Evolutionary conservation across 2,797 vertebrate species (phyloP).

Genomic region (Trichosurus vulpecula): DNA sequence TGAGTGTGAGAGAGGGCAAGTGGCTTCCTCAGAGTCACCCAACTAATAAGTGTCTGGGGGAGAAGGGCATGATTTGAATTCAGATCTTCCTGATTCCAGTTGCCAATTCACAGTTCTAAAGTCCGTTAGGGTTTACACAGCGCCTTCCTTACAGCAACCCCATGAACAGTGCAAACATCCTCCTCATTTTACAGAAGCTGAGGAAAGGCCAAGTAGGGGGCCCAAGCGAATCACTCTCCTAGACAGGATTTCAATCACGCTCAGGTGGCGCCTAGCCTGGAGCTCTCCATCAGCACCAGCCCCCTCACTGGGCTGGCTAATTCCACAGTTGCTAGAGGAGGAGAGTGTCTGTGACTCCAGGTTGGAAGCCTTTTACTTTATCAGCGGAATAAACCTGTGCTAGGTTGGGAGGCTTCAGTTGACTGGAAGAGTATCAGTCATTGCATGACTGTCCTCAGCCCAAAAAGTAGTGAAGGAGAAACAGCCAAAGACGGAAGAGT

Average conservation of each 20-base stretch:
- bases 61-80: background rate
- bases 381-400: background rate
- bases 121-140: background rate
- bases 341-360: background rate
- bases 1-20: background rate
- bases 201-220: background rate
- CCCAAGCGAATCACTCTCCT: background rate
- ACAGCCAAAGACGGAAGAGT: background rate
- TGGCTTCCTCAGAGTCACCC: background rate
- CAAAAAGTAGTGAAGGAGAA: background rate
- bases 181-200: background rate
- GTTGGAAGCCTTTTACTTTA: background rate
- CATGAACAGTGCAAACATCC: background rate
- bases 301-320: background rate
- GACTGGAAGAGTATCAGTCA: background rate
- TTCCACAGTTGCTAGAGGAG: too few relatives aligned
- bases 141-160: background rate
- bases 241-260: background rate
- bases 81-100: background rate
- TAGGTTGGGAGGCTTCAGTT: background rate
- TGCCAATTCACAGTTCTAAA: background rate
- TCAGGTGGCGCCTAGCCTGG: background rate
- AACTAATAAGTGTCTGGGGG: background rate
- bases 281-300: background rate
- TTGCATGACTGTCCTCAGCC: fast-evolving